These are phyloP conservation scores for Gallinago media DNA, from an alignment of 2,113 vertebrate species.

Conservation along the genomic window DNA sequence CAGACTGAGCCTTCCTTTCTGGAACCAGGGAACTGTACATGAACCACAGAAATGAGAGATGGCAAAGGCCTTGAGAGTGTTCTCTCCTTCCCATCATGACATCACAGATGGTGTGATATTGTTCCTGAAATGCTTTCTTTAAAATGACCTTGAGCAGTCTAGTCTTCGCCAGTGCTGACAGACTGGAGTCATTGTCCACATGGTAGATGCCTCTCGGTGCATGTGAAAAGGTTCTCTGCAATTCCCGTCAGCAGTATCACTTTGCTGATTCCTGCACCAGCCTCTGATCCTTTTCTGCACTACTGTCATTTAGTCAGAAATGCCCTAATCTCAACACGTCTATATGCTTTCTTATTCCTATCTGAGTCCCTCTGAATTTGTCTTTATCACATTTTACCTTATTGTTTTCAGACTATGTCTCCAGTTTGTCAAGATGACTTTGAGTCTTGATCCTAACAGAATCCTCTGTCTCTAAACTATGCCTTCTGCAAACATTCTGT, in stretches of 20 bases:
- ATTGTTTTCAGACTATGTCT: background rate
- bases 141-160: background rate
- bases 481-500: background rate
- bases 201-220: background rate
- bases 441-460: background rate
- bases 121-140: background rate
- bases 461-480: background rate
- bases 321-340: background rate
- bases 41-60: background rate
- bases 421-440: background rate
- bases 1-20: background rate
- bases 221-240: background rate
- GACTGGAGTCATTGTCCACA: background rate
- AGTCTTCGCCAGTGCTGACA: background rate
- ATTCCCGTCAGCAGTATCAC: background rate
- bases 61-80: background rate
- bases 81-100: background rate
- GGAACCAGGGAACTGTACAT: background rate
- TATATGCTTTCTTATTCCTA: background rate
- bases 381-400: background rate
- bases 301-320: background rate
- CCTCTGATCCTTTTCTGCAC: background rate
- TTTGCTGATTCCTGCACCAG: background rate
- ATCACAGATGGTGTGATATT: background rate
- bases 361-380: background rate